phyloP scores from a whole-genome alignment of 2,113 vertebrate species.

The Paratilapia polleni region DNA sequence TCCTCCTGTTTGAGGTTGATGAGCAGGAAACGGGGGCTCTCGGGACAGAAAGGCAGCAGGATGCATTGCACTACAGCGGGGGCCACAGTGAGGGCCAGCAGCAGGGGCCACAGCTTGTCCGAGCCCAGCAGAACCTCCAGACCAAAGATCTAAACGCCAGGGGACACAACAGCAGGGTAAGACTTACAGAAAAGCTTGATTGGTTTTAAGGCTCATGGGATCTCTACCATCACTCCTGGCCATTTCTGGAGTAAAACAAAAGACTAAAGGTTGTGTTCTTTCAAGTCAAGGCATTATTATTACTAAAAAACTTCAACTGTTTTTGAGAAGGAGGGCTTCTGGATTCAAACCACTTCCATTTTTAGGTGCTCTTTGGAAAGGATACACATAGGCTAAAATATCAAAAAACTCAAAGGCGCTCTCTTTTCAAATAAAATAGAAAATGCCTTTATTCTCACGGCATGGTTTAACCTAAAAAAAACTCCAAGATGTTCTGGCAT shows the following conservation, averaged over 20 bases:
- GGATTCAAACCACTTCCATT: too few species aligned
- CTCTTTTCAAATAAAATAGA: too few species aligned
- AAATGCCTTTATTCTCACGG: too few species aligned
- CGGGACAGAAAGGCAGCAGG: slow-evolving; percentile 82
- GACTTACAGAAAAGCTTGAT: rapidly evolving
- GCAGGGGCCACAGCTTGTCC: slow-evolving; percentile 77
- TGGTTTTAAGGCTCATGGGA: neutral
- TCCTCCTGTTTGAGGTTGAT: slow-evolving; percentile 84
- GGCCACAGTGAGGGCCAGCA: slow-evolving; percentile 75
- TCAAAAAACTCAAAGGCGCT: too few species aligned
- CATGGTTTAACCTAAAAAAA: too few species aligned
- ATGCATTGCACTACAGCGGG: slow-evolving; percentile 80
- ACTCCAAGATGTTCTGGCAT: too few species aligned
- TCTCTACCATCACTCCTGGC: neutral
- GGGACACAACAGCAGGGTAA: neutral
- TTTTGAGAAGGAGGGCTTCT: too few species aligned
- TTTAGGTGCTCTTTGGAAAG: too few species aligned
- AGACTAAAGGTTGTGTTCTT: neutral
- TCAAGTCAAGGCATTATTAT: too few species aligned
- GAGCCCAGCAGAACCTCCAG: slow-evolving; percentile 81
- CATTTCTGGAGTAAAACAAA: neutral
- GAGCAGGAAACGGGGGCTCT: slow-evolving; percentile 83
- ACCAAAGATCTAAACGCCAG: slow-evolving; percentile 75
- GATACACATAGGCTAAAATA: too few species aligned
- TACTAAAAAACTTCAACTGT: too few species aligned